phyloP scores from a whole-genome alignment of 2,113 vertebrate species.

The Trogon surrucura region DNA sequence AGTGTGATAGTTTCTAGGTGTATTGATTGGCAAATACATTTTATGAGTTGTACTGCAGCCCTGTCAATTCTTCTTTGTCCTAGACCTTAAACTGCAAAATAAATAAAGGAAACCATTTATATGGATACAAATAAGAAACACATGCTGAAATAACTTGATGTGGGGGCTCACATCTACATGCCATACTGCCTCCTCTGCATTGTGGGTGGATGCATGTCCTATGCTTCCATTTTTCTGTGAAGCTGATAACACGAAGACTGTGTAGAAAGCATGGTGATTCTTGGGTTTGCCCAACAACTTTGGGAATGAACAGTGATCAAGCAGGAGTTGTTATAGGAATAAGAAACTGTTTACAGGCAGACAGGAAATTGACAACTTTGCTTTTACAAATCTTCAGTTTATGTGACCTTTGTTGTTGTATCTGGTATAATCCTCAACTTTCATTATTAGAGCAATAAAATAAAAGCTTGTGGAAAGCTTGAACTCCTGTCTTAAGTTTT shows the following conservation, averaged over 20 bases:
- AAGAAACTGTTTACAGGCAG: background rate
- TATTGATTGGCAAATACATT: background rate
- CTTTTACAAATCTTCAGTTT: background rate
- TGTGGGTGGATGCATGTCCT: too few relatives aligned
- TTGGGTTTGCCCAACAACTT: background rate
- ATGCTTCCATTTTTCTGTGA: background rate
- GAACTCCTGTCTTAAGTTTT: background rate
- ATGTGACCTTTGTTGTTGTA: background rate
- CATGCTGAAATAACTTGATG: background rate
- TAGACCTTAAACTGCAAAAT: background rate
- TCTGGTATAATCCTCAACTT: background rate
- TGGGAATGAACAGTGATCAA: background rate
- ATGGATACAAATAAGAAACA: background rate
- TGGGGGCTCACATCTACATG: background rate
- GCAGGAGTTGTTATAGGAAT: background rate
- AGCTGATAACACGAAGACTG: background rate
- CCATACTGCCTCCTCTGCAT: accelerated
- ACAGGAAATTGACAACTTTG: background rate
- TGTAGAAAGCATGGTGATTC: background rate
- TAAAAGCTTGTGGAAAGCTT: background rate
- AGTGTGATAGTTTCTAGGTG: background rate
- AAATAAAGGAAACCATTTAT: background rate
- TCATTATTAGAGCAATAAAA: background rate
- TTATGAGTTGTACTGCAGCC: background rate
- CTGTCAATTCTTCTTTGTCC: background rate